Evolutionary conservation across 2,888 invertebrate genomes (phyloP), one percentile per base, ranked within the genome.

Genomic region (Eristalis pertinax): DNA sequence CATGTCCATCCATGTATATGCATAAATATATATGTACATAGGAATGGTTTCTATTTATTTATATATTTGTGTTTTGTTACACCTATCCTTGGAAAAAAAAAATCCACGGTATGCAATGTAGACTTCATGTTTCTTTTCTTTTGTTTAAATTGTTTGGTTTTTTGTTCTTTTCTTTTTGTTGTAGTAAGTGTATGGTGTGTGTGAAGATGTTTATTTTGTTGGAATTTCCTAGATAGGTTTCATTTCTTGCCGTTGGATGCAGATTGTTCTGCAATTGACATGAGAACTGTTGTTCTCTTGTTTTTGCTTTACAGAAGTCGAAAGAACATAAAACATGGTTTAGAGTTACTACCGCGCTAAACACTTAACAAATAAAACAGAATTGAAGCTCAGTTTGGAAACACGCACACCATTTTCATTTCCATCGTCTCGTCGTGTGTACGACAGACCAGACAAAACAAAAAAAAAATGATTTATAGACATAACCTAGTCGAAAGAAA

Each of bases 221-320:
- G 19, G 32, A 60, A 79, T 74, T 56, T 13, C 72, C 24, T 67
- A 64, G 58, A 32, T 43, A 63, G 22, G 19, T 15, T 64, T 29
- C 4, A 13, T 15, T 64, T 29, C 4, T 24, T 63, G 19, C 68
- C 11, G 26, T 63, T 19, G 43, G 63, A 77, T 32, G 58, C 19
- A 68, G 41, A 80, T 73, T 56, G 64, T 77, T 75, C 73, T 69
- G 64, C 81, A 81, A 82, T 82, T 86, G 85, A 86, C 81, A 69
- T 77, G 29, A 72, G 50, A 72, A 75, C 68, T 8, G 22, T 24
- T 62, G 32, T 50, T 41, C 58, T 43, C 41, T 19, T 62, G 2
- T 35, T 35, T 75, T 4, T 43, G 8, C 43, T 50, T 69, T n/a
- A 41, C 22, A 19, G n/a, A 77, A 62, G 60, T 77, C 60, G 8